Evolutionary conservation across 2,888 invertebrate genomes (phyloP).

Genomic region (Nephrotoma appendiculata): DNA sequence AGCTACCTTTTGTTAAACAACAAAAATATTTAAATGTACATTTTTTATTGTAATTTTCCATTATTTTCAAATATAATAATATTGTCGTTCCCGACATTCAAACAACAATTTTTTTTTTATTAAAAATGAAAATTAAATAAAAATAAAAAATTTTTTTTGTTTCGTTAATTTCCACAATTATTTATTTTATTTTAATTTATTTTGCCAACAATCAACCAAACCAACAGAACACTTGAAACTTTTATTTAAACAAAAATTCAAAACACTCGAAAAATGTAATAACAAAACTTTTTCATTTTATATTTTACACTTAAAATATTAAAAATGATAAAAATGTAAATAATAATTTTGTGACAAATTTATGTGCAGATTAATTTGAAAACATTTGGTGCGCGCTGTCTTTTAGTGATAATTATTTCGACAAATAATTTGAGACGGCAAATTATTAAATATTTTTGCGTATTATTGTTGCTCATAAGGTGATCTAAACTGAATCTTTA

Average conservation of each 20-base stretch:
- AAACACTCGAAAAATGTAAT: background rate
- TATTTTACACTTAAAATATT: background rate
- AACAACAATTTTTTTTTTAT: background rate
- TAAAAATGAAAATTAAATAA: background rate
- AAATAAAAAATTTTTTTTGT: background rate
- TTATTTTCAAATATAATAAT: background rate
- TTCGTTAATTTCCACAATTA: background rate
- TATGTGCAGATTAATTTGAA: background rate
- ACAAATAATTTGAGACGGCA: background rate
- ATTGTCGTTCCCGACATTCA: background rate
- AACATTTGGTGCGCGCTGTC: background rate
- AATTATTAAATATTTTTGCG: too few relatives aligned
- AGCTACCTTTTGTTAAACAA: background rate
- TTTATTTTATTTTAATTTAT: background rate
- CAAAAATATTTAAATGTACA: slow-evolving; percentile 3
- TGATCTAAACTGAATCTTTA: background rate
- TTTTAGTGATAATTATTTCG: background rate
- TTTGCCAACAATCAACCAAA: background rate
- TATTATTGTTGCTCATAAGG: background rate
- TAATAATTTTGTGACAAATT: background rate
- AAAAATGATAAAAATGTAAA: background rate
- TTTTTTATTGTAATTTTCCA: background rate
- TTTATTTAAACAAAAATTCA: background rate
- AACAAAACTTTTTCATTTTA: background rate
- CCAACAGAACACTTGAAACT: background rate